phyloP scores from a whole-genome alignment of 2,113 vertebrate species.

The cattle (Bos taurus) region DNA sequence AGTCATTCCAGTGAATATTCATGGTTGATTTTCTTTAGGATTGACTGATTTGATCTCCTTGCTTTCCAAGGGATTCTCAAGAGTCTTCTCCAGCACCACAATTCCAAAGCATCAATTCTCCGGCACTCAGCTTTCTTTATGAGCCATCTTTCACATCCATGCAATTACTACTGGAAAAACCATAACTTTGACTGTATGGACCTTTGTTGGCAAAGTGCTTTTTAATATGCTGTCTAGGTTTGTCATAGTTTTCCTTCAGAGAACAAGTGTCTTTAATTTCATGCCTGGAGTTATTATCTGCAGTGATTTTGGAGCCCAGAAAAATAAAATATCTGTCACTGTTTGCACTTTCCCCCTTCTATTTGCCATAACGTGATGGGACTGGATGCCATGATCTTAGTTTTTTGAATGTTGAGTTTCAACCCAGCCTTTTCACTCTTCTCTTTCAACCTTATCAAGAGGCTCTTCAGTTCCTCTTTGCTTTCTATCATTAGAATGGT shows the following conservation, averaged over 20 bases:
- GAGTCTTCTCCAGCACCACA: not conserved
- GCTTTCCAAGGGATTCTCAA: not conserved
- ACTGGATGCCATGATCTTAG: not conserved
- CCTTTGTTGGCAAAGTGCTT: not conserved
- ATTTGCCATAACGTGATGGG: not conserved
- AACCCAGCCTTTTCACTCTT: not conserved
- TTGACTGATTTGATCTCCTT: not conserved
- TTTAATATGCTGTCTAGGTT: not conserved
- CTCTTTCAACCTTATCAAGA: not conserved
- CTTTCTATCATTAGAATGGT: not conserved
- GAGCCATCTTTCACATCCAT: not conserved
- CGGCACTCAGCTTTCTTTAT: not conserved
- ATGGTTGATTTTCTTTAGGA: not conserved
- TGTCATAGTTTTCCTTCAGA: not conserved
- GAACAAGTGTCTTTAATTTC: not conserved
- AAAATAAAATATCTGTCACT: not conserved
- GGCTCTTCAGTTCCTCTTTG: not conserved
- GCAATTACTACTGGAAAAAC: not conserved
- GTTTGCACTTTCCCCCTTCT: not conserved
- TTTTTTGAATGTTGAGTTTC: not conserved
- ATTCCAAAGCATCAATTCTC: not conserved
- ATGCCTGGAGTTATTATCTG: not conserved
- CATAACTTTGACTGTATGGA: not conserved
- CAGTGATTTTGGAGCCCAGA: not conserved
- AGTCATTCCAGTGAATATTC: not conserved